Evolutionary conservation across 2,888 invertebrate species (phyloP), one percentile per base, ranked within the genome.

Genomic region (Steinernema carpocapsae): DNA sequence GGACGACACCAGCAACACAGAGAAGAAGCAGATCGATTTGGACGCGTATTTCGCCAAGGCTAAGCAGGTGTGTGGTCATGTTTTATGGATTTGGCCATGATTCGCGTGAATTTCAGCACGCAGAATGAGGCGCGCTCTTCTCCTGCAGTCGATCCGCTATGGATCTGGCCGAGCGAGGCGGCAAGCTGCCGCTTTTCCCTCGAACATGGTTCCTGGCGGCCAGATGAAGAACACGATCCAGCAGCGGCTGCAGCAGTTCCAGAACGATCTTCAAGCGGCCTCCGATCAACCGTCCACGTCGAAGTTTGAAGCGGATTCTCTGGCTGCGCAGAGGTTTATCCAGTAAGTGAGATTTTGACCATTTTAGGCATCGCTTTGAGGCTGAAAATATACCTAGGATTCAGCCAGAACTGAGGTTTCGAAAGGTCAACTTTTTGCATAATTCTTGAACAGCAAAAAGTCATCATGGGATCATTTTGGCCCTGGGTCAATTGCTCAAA

Each of bases 251-350:
- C 24, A 71, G 29, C 46, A 71, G 26, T 42, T 48, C 19, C 24
- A 71, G 19, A 43, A 71, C 24, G 71, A 71, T 24, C 10, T 24
- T 12, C 22, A 48, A 29, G 46, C 51, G 10, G 71, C 43, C 43
- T 37, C 48, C 1, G 71, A 46, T 71, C 64, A 64, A 17, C 64
- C 64, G 12, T 64, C 64, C 1, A 64, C 64, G 32, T 64, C 71
- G 2, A 73, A 76, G 59, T 80, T 76, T 43, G 73, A 74, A 45
- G 78, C 77, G 10, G 78, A 77, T 32, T 80, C 79, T 7, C 73
- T 82, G 77, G 52, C 79, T 6, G 81, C 80, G 0, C 80, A 82
- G 72, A 78, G 76, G 46, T 42, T 80, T n/a, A 76, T 82, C 24
- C 72, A 77, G 79, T 79, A 24, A 52, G 75, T 42, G 26, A 42